Evolutionary conservation across 2,888 invertebrate species (phyloP).

Genomic region (Trachelus tabidus): DNA sequence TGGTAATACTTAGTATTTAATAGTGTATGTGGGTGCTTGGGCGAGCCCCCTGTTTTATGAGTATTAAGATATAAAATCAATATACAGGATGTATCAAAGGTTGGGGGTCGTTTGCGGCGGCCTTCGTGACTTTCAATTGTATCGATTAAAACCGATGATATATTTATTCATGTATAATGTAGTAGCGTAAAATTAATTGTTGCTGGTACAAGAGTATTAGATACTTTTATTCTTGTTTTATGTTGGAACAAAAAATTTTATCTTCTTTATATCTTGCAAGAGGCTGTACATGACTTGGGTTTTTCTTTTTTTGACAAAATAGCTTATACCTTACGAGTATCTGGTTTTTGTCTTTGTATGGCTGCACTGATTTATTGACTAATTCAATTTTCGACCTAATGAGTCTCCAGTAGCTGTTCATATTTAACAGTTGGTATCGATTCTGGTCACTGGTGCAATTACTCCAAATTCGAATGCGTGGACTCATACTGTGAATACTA

Average conservation of each 20-base stretch:
- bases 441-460: not conserved
- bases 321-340: not conserved
- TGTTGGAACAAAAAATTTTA: not conserved
- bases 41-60: not conserved
- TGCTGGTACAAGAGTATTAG: not conserved
- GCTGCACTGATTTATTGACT: not conserved
- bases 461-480: not conserved
- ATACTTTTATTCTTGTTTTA: not conserved
- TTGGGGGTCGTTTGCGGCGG: not conserved
- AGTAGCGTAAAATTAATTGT: not conserved
- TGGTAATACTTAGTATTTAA: not conserved
- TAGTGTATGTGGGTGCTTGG: not conserved
- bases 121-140: not conserved
- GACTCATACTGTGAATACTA: constrained; percentile 2
- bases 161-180: not conserved
- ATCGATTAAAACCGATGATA: not conserved
- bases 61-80: not conserved
- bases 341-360: not conserved
- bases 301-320: not conserved
- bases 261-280: not conserved
- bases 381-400: not conserved
- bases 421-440: not conserved
- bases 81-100: not conserved
- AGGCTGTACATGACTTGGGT: not conserved
- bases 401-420: not conserved